A percentile compares a stretch with the other conserved stretches of the same genome.
phyloP scores from a whole-genome alignment of 2,113 vertebrate species.

The Pedetes capensis region DNA sequence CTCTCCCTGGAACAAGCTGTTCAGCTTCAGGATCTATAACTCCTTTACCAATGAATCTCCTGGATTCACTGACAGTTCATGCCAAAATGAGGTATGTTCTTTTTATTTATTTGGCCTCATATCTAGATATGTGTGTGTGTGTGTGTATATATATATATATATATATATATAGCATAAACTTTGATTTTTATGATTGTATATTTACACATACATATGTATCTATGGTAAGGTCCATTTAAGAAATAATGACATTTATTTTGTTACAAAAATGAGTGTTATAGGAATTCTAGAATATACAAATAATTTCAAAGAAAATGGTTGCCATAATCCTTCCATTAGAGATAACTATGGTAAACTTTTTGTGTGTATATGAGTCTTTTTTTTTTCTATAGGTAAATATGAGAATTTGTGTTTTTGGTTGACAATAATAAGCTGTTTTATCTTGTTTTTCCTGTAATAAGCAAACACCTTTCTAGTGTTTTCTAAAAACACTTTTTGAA shows the following conservation, averaged over 20 bases:
- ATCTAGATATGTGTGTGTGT: neutral
- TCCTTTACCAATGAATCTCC: slow-evolving; percentile 96
- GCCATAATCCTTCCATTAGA: neutral
- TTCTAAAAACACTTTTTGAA: neutral
- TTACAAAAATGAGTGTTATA: slow-evolving; percentile 20
- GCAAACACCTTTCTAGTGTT: neutral
- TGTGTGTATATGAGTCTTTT: neutral
- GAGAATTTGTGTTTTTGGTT: neutral
- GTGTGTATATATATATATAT: too few relatives aligned
- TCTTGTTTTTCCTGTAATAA: neutral
- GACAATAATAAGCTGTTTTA: neutral
- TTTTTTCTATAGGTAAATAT: neutral
- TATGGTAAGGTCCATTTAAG: neutral
- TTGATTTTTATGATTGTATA: neutral
- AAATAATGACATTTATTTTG: neutral
- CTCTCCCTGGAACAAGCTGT: slow-evolving; percentile 95
- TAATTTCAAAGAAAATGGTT: slow-evolving; percentile 1
- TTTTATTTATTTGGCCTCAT: neutral
- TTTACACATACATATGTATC: neutral
- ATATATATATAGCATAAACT: neutral
- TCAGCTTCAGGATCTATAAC: slow-evolving; percentile 95
- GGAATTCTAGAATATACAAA: neutral
- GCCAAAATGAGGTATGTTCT: slow-evolving; percentile 96
- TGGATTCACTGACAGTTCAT: slow-evolving; percentile 98
- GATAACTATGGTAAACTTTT: neutral